Percentiles rank a stretch among this genome's conserved stretches.
phyloP scores from a whole-genome alignment of 2,888 invertebrate genomes.

The Oligia strigilis region DNA sequence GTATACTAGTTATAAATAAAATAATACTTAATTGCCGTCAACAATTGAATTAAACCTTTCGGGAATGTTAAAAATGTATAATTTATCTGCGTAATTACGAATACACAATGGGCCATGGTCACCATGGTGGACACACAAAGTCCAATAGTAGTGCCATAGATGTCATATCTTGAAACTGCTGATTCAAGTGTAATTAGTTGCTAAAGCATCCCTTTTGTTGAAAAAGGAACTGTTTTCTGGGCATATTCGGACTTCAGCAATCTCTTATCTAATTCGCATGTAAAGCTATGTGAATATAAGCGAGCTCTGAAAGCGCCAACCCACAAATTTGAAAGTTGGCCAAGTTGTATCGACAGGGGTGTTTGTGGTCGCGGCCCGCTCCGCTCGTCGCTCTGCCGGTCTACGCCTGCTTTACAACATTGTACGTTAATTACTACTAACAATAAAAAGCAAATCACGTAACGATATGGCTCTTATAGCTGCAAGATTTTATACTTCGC shows the following conservation, averaged over 20 bases:
- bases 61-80: slow-evolving; percentile 35
- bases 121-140: slow-evolving; percentile 7
- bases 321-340: slow-evolving; percentile 88
- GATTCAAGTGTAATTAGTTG: neutral
- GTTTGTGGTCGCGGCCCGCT: slow-evolving; percentile 76
- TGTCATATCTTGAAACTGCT: neutral
- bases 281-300: slow-evolving; percentile 67
- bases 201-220: neutral
- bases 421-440: slow-evolving; percentile 39
- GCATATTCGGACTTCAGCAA: slow-evolving; percentile 7
- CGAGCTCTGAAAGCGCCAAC: slow-evolving; percentile 82
- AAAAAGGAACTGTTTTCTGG: neutral
- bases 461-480: slow-evolving; percentile 30
- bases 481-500: slow-evolving; percentile 45
- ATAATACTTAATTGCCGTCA: slow-evolving; percentile 59
- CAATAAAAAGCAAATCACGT: slow-evolving; percentile 52
- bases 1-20: slow-evolving; percentile 56
- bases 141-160: neutral
- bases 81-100: slow-evolving; percentile 37
- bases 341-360: slow-evolving; percentile 83
- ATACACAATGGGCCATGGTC: slow-evolving; percentile 22
- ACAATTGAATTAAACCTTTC: slow-evolving; percentile 57
- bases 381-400: slow-evolving; percentile 70
- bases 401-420: slow-evolving; percentile 48
- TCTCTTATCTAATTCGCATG: slow-evolving; percentile 49